These are phyloP conservation scores for Pipistrellus nathusii DNA, from an alignment of 2,797 vertebrate genomes.

Conservation along the genomic window DNA sequence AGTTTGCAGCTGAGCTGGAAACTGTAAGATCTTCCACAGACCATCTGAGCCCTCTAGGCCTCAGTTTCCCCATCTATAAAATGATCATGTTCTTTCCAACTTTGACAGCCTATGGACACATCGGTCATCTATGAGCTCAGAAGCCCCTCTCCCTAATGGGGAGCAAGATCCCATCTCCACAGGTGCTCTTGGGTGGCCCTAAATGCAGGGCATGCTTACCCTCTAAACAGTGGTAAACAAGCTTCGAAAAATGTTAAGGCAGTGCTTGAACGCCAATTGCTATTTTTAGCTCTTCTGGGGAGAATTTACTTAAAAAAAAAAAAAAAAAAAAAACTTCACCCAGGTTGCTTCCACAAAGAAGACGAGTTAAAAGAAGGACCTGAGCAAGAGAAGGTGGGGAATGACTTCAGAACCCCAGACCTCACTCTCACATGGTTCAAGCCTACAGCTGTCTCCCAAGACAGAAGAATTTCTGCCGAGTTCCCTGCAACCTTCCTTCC, in stretches of 20 bases:
- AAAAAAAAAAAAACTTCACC: background rate
- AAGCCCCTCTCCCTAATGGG: background rate
- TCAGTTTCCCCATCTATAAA: background rate
- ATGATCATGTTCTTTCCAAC: background rate
- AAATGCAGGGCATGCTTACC: background rate
- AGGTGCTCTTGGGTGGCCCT: background rate
- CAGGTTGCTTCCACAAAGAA: slow-evolving; percentile 2
- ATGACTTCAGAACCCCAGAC: background rate
- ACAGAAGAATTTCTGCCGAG: background rate
- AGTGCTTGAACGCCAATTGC: background rate
- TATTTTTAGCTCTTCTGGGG: slow-evolving; percentile 51
- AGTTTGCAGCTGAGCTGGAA: background rate
- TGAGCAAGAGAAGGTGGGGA: background rate
- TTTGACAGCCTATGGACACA: background rate
- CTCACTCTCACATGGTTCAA: background rate
- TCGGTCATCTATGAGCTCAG: background rate
- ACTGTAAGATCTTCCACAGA: background rate
- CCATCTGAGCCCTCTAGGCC: background rate
- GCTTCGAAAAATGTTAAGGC: background rate
- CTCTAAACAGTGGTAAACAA: background rate
- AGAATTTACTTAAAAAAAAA: background rate
- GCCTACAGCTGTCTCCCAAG: background rate
- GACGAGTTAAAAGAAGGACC: background rate
- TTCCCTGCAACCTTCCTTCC: background rate
- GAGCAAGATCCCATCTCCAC: background rate